phyloP scores from a whole-genome alignment of 2,888 invertebrate genomes.

The Tenthredo amoena region DNA sequence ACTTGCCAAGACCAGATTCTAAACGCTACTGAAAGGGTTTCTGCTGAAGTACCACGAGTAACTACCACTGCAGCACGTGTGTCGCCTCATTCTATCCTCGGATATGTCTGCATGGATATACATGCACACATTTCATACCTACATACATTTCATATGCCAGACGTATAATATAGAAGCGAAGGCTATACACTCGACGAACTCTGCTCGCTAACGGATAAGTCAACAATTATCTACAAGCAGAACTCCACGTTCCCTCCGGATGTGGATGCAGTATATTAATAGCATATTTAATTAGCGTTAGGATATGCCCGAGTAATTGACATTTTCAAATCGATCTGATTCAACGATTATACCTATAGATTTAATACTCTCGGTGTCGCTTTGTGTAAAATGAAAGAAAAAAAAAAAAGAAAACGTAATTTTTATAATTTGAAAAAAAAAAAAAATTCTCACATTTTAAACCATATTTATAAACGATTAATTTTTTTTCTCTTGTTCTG shows the following conservation, averaged over 20 bases:
- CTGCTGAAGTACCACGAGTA: conserved; percentile 27
- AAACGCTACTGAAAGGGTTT: conserved; percentile 49
- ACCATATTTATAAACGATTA: neutral
- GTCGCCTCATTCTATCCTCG: conserved; percentile 48
- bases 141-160: neutral
- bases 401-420: neutral
- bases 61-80: conserved; percentile 34
- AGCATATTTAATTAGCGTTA: conserved; percentile 14
- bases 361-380: neutral
- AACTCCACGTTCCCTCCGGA: conserved; percentile 17
- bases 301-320: neutral
- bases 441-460: too few species aligned
- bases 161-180: neutral
- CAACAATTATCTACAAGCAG: conserved; percentile 35
- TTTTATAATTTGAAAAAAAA: too few species aligned
- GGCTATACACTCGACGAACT: conserved; percentile 12
- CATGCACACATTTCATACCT: neutral
- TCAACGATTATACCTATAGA: neutral
- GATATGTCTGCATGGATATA: conserved; percentile 14
- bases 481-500: neutral
- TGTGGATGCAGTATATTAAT: conserved; percentile 15
- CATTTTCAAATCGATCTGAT: neutral
- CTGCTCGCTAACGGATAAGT: conserved; percentile 45
- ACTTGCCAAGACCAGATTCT: conserved; percentile 41
- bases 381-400: neutral